Evolutionary conservation across 1,140 invertebrate genomes (phyloP).

Genomic region (Diprion similis): DNA sequence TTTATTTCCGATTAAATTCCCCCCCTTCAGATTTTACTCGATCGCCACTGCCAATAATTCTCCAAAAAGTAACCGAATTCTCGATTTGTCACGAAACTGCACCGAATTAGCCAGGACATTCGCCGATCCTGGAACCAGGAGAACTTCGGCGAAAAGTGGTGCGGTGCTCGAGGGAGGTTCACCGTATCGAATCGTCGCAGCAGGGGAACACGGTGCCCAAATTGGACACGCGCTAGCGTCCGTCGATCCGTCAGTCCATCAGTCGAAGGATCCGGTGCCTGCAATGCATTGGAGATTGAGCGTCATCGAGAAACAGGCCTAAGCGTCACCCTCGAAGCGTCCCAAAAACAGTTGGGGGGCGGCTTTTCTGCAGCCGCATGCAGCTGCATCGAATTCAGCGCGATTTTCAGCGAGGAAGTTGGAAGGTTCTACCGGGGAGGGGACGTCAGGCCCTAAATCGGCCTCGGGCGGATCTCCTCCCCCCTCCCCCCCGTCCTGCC

Average conservation of each 20-base stretch:
- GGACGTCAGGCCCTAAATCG: too few species aligned
- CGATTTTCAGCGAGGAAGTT: slow-evolving; percentile 15
- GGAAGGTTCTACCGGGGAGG: too few species aligned
- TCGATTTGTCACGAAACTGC: too few species aligned
- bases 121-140: too few species aligned
- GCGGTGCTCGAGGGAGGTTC: background rate
- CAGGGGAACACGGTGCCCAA: background rate
- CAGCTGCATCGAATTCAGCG: background rate
- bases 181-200: background rate
- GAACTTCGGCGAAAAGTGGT: too few species aligned
- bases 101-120: too few species aligned
- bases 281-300: too few species aligned
- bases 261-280: background rate
- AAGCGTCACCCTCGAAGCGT: background rate
- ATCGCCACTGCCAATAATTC: too few species aligned
- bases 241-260: slow-evolving; percentile 1
- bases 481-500: background rate
- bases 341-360: background rate
- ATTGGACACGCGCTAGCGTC: background rate
- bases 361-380: background rate
- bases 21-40: too few species aligned
- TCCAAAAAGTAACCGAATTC: too few species aligned
- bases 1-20: too few species aligned
- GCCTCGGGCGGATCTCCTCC: background rate
- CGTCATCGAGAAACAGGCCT: background rate